phyloP scores from a whole-genome alignment of 1,140 invertebrate species.

The Bombus huntii region DNA sequence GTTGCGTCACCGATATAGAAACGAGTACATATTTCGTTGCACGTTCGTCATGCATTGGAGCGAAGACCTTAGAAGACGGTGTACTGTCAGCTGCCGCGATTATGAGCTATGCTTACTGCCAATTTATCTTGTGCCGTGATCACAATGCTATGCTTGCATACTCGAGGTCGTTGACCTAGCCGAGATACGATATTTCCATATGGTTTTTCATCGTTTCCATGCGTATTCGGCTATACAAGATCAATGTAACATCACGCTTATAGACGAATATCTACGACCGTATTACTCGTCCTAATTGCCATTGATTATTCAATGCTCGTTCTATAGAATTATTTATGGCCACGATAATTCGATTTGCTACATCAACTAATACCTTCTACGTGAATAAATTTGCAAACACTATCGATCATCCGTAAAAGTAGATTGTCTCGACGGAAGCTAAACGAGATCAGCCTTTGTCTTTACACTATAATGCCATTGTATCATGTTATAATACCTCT shows the following conservation, averaged over 20 bases:
- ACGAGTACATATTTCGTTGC: neutral
- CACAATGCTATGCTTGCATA: conserved; percentile 19
- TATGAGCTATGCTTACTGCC: conserved; percentile 44
- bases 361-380: neutral
- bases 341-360: neutral
- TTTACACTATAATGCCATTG: conserved; percentile 2
- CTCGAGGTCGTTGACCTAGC: conserved; percentile 19
- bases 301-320: neutral
- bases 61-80: conserved; percentile 41
- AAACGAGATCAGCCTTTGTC: conserved; percentile 34
- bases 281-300: neutral
- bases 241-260: neutral
- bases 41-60: neutral
- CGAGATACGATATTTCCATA: conserved; percentile 8
- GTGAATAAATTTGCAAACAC: conserved; percentile 15
- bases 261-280: neutral
- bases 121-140: conserved; percentile 38
- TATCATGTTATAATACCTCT: conserved; percentile 3
- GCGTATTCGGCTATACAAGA: neutral
- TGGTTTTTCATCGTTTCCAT: neutral
- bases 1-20: neutral
- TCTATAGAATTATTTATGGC: neutral
- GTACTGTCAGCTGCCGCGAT: conserved; percentile 33
- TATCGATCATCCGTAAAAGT: conserved; percentile 27
- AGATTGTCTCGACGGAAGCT: conserved; percentile 14